phyloP scores from a whole-genome alignment of 2,113 vertebrate species.

The Chrysochloris asiatica region DNA sequence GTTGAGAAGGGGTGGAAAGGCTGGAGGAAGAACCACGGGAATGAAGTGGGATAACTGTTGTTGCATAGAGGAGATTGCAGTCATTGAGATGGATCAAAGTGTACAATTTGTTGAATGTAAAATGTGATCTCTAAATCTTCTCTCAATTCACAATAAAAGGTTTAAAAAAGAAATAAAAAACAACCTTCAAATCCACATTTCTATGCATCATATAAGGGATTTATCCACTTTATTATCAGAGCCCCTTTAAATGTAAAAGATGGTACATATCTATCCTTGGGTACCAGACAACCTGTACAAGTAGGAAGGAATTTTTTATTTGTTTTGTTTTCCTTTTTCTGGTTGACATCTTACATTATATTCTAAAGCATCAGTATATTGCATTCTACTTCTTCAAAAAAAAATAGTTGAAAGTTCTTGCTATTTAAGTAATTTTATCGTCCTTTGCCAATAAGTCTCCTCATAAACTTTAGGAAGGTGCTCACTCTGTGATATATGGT shows the following conservation, averaged over 20 bases:
- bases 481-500: conserved; percentile 20
- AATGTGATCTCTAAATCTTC: no score
- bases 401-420: conserved; percentile 8
- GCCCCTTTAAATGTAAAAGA: not conserved
- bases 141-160: no score
- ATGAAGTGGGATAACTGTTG: no score
- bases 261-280: not conserved
- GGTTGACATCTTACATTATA: conserved; percentile 9
- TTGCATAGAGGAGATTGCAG: no score
- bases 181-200: not conserved
- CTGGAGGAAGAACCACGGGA: no score
- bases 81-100: no score
- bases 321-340: no score
- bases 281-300: not conserved
- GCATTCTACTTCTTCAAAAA: not conserved
- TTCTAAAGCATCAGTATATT: conserved; percentile 31
- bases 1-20: no score
- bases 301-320: no score
- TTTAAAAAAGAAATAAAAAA: no score
- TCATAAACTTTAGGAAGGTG: conserved; percentile 50
- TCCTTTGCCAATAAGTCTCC: not conserved
- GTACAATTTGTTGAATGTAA: no score
- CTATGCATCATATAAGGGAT: not conserved
- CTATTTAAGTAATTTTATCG: conserved; percentile 2
- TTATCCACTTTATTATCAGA: not conserved